Conservation (phyloP, 1,140 invertebrate species). For the Lucilia cuprina region DNA sequence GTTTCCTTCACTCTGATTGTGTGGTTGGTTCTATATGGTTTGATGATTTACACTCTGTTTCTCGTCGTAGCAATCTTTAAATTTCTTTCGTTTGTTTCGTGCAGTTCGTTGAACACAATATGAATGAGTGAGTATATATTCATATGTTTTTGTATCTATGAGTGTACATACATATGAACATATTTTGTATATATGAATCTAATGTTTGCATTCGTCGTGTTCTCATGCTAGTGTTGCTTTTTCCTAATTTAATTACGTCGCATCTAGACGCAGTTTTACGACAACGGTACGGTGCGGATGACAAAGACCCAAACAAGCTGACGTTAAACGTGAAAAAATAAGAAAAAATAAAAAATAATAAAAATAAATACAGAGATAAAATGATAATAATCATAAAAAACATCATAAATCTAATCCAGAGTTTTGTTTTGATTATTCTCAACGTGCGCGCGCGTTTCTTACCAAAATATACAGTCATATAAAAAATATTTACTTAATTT, state of each 20-base stretch:
- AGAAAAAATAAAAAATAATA: neutral
- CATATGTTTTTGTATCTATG: neutral
- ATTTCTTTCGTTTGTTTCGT: neutral
- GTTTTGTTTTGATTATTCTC: neutral
- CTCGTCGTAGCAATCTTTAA: neutral
- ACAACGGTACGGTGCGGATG: neutral
- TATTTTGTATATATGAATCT: neutral
- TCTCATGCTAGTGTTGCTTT: neutral
- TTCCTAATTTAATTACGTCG: constrained; percentile 7
- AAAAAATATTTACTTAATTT: neutral
- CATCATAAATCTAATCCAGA: constrained; percentile 6
- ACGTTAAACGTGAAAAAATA: neutral
- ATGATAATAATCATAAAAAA: constrained; percentile 5
- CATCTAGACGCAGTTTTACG: neutral
- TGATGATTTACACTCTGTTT: neutral
- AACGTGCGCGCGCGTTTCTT: neutral
- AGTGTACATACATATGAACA: neutral
- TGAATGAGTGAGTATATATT: neutral
- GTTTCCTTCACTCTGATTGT: neutral
- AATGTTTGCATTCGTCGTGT: constrained; percentile 10
- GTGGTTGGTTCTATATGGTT: neutral
- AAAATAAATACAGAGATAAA: neutral
- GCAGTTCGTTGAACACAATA: neutral
- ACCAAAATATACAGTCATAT: neutral
- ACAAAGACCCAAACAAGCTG: neutral